Percentiles rank a stretch among this genome's conserved stretches.
phyloP scores from a whole-genome alignment of 2,113 vertebrate genomes.

The Dicaeum eximium region DNA sequence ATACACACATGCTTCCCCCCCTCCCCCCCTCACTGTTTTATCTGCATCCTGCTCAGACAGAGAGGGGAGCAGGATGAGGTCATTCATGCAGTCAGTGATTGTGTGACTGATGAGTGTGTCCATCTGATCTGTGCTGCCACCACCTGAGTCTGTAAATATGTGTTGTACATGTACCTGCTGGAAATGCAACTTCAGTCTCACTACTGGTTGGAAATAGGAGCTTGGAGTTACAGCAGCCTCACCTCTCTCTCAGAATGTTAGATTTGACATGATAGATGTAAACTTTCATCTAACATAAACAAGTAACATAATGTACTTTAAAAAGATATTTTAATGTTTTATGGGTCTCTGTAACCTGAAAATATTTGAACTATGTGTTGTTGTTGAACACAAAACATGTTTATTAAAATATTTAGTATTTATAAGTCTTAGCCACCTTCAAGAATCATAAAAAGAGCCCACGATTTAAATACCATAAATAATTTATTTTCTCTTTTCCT shows the following conservation, averaged over 20 bases:
- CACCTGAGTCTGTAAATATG: background rate
- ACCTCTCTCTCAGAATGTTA: background rate
- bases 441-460: background rate
- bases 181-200: background rate
- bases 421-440: background rate
- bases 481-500: background rate
- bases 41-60: background rate
- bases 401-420: background rate
- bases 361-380: background rate
- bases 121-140: fast-evolving
- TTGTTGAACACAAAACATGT: background rate
- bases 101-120: background rate
- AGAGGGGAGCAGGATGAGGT: background rate
- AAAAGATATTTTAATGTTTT: background rate
- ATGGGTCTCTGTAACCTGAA: background rate
- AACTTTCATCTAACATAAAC: background rate
- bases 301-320: background rate
- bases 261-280: background rate
- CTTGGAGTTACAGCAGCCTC: background rate
- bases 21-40: background rate
- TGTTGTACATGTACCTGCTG: background rate
- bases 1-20: no score
- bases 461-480: background rate
- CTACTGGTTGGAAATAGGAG: background rate
- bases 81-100: background rate